Evolutionary conservation across 37 sponge, comb jelly and placozoan species (phyloP).

Genomic region (Lycopodina hypogea): DNA sequence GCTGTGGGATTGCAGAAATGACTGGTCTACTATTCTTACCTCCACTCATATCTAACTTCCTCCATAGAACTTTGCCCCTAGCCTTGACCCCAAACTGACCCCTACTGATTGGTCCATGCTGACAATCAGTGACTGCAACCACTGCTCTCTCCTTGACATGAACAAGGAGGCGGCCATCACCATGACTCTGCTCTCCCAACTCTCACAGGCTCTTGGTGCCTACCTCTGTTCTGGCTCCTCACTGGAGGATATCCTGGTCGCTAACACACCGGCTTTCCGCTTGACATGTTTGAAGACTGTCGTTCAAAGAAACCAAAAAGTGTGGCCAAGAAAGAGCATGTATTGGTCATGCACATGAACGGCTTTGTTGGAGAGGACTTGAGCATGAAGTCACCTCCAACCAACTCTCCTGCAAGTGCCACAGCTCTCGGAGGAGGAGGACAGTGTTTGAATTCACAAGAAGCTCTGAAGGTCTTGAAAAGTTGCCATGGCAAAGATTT

Average conservation of each 20-base stretch:
- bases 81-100: neutral
- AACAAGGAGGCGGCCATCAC: neutral
- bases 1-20: neutral
- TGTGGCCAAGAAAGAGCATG: neutral
- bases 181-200: conserved; percentile 14
- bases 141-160: conserved; percentile 34
- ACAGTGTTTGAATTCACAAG: too few species aligned
- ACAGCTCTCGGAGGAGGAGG: too few species aligned
- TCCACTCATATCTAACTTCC: neutral
- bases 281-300: conserved; percentile 19
- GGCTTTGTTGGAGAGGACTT: too few species aligned
- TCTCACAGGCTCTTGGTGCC: conserved; percentile 7
- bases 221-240: neutral
- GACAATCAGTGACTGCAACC: conserved; percentile 47
- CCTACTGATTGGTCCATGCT: conserved; percentile 31
- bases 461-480: conserved; percentile 17
- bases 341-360: too few species aligned
- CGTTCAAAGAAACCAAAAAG: conserved; percentile 16
- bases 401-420: too few species aligned
- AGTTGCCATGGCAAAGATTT: conserved; percentile 20
- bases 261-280: conserved; percentile 31
- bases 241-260: conserved; percentile 22
- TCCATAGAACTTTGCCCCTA: neutral
- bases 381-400: neutral
- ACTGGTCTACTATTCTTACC: too few species aligned